Evolutionary conservation across 2,113 vertebrate genomes (phyloP).

Genomic region (Caracal caracal): DNA sequence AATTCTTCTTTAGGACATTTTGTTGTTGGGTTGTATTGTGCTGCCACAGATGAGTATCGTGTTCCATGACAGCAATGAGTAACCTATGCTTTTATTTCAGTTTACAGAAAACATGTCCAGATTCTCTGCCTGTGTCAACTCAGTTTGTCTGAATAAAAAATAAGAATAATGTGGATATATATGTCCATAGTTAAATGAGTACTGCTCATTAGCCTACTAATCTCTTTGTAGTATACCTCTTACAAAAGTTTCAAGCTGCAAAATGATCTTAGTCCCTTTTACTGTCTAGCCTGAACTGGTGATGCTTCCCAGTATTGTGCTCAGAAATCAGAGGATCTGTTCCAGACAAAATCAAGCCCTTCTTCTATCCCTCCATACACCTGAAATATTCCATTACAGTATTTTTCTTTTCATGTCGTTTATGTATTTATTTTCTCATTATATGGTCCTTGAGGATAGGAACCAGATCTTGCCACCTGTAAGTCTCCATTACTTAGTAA

Average conservation of each 20-base stretch:
- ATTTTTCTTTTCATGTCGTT: neutral
- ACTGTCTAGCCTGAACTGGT: neutral
- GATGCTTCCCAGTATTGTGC: neutral
- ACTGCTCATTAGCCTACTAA: neutral
- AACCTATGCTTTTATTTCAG: neutral
- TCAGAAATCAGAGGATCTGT: neutral
- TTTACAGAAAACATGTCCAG: neutral
- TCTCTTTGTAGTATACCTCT: neutral
- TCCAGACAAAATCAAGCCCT: neutral
- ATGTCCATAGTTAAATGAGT: slow-evolving; percentile 1
- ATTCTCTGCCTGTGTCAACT: neutral
- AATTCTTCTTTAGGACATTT: slow-evolving; percentile 5
- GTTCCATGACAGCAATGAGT: neutral
- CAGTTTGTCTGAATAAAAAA: neutral
- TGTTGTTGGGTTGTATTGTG: neutral
- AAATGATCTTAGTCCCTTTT: neutral
- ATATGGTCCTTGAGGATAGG: neutral
- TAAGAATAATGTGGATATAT: neutral
- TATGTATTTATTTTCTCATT: neutral
- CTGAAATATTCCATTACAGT: neutral
- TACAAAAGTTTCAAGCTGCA: neutral
- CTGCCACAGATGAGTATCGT: neutral
- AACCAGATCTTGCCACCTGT: neutral
- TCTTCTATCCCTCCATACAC: neutral
- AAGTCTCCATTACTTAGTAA: neutral